A percentile compares a stretch with the other conserved stretches of the same genome.
Evolutionary conservation across 2,797 vertebrate genomes (phyloP).

Genomic region (Neomorphus geoffroyi): DNA sequence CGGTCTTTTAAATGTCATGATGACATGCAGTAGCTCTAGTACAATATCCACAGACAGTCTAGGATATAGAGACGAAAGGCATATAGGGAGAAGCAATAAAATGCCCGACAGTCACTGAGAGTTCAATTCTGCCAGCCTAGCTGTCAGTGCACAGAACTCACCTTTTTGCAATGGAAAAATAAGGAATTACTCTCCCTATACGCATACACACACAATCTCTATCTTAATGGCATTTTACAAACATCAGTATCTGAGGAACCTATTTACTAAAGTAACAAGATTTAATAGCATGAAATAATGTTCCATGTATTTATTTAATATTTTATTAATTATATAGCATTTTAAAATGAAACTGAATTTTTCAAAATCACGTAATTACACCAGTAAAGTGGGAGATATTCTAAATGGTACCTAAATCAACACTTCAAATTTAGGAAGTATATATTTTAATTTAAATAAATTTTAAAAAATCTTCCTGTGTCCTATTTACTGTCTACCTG

Average conservation of each 20-base stretch:
- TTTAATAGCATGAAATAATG: background rate
- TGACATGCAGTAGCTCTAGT: background rate
- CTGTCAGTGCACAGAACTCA: background rate
- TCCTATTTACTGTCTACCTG: background rate
- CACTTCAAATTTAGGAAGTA: background rate
- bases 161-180: background rate
- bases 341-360: background rate
- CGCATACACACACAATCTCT: background rate
- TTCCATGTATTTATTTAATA: background rate
- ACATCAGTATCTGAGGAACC: background rate
- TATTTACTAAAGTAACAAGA: background rate
- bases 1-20: background rate
- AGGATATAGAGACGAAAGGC: background rate
- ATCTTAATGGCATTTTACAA: background rate
- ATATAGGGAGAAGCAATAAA: background rate
- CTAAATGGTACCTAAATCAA: background rate
- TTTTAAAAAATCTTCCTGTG: background rate
- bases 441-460: background rate
- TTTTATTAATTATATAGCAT: background rate
- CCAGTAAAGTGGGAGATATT: background rate
- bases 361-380: background rate
- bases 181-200: background rate
- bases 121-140: background rate
- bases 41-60: background rate
- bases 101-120: background rate